Evolutionary conservation across 2,113 vertebrate genomes (phyloP), one percentile per base, ranked within the genome.

Genomic region (Gasterosteus nipponicus): DNA sequence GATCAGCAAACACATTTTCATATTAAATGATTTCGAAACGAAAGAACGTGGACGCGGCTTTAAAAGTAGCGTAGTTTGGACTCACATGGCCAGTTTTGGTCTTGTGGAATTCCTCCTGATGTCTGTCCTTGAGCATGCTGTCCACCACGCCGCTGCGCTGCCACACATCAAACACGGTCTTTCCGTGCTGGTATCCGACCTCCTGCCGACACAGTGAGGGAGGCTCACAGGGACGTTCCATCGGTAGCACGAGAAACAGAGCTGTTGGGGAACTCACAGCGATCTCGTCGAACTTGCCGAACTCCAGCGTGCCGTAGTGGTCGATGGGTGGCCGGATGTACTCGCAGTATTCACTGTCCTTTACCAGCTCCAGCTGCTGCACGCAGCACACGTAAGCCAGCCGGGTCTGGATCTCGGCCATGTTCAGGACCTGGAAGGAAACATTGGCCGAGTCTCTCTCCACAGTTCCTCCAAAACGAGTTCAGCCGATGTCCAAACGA

Each of bases 331-430:
- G 97, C 0, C 97, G 94, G 81, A 99, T 95, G 80, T 96, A 98
- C 92, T 98, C 97, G 51, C 98, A 98, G 87, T 98, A 98, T 0
- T 98, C 95, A 0, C 96, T 95, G 89, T 58, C 96, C 93, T 92
- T 96, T 76, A 98, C 97, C 85, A 93, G 86, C 83, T 98, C 97
- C 82, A 99, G 93, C 92, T 99, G 97, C 82, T 95, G 92, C 70
- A 98, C 97, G 0, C 97, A 98, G 94, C 97, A 98, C 64, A 99
- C 97, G 0, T 97, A 99, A 0, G 97, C 97, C 1, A 99, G 93
- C 0, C 97, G 94, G 0, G 97, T 96, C 86, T 99, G 97, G 91
- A 99, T 98, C 94, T 99, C 97, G 0, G 96, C 97, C 97, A 98
- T 97, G 91, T 97, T 96, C 91, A 97, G 81, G 81, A 99, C 97